A percentile compares a stretch with the other conserved stretches of the same genome.
Evolutionary conservation across 2,888 invertebrate species (phyloP).

Genomic region (Aquatica leii): DNA sequence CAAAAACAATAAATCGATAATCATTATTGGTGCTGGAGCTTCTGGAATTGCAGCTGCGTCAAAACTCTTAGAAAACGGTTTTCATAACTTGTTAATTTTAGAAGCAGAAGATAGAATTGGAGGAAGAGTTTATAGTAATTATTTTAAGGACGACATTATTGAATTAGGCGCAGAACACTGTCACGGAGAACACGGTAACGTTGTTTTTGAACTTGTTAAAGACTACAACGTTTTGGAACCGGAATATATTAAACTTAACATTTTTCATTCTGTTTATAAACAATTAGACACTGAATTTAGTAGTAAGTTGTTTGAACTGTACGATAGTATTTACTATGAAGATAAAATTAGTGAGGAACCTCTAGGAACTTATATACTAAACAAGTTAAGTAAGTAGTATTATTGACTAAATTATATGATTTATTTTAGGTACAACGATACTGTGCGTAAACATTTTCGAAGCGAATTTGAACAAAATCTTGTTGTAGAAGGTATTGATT

Average conservation of each 20-base stretch:
- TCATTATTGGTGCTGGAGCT: slow-evolving; percentile 68
- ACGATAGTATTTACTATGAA: too few relatives aligned
- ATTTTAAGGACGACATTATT: slow-evolving; percentile 39
- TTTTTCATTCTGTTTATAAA: slow-evolving; percentile 50
- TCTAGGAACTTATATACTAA: too few relatives aligned
- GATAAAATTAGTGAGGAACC: too few relatives aligned
- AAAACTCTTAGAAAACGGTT: slow-evolving; percentile 60
- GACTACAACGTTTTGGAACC: slow-evolving; percentile 49
- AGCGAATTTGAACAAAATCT: not conserved
- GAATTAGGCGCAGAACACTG: slow-evolving; percentile 58
- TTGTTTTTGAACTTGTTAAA: slow-evolving; percentile 54
- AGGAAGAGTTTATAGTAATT: slow-evolving; percentile 48
- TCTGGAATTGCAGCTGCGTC: slow-evolving; percentile 66
- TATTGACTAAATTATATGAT: not conserved
- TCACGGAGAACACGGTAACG: slow-evolving; percentile 53
- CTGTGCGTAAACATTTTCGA: not conserved
- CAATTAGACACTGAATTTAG: slow-evolving; percentile 48
- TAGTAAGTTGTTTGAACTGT: slow-evolving; percentile 29
- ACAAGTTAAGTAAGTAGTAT: not conserved
- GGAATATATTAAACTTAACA: slow-evolving; percentile 57
- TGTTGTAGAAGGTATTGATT: not conserved
- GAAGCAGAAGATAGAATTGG: slow-evolving; percentile 58
- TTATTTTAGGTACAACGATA: not conserved
- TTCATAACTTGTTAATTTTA: slow-evolving; percentile 61
- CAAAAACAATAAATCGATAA: slow-evolving; percentile 45